phyloP scores from a whole-genome alignment of 2,113 vertebrate species.

The Morone chrysops region DNA sequence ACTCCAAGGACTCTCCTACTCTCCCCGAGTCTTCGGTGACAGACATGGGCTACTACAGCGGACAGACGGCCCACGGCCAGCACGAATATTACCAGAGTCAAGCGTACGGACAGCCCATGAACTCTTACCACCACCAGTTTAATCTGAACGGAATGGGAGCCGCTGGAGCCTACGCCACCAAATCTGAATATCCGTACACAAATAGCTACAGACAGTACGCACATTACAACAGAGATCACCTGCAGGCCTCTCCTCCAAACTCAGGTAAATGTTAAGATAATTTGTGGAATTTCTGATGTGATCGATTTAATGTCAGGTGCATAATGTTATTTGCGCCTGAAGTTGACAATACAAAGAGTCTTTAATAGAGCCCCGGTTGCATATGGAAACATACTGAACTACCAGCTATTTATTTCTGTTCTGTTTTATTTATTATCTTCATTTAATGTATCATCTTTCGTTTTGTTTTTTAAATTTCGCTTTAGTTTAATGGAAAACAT shows the following conservation, averaged over 20 bases:
- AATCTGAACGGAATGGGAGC: slow-evolving; percentile 91
- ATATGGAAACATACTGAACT: no score
- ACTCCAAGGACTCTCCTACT: slow-evolving; percentile 96
- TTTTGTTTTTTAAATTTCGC: no score
- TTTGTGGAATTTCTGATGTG: background rate
- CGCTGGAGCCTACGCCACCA: slow-evolving; percentile 91
- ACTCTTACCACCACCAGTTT: slow-evolving; percentile 93
- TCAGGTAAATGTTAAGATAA: slow-evolving; percentile 85
- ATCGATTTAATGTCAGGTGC: background rate
- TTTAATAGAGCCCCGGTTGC: background rate
- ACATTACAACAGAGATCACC: slow-evolving; percentile 93
- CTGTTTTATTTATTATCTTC: background rate
- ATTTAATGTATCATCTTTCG: no score
- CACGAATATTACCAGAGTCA: slow-evolving; percentile 93
- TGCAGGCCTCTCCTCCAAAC: slow-evolving; percentile 90
- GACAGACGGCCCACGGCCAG: slow-evolving; percentile 85
- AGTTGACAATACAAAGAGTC: background rate
- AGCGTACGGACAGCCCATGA: slow-evolving; percentile 89
- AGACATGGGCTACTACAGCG: slow-evolving; percentile 96
- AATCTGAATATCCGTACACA: slow-evolving; percentile 94
- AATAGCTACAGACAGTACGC: slow-evolving; percentile 93
- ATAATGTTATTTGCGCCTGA: background rate
- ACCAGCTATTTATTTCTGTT: background rate
- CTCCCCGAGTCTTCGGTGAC: slow-evolving; percentile 96
- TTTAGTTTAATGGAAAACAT: background rate